Percentiles rank a stretch among this genome's conserved stretches.
These are phyloP conservation scores for Lacerta viridis DNA, from an alignment of 2,797 vertebrate genomes.

Conservation along the genomic window DNA sequence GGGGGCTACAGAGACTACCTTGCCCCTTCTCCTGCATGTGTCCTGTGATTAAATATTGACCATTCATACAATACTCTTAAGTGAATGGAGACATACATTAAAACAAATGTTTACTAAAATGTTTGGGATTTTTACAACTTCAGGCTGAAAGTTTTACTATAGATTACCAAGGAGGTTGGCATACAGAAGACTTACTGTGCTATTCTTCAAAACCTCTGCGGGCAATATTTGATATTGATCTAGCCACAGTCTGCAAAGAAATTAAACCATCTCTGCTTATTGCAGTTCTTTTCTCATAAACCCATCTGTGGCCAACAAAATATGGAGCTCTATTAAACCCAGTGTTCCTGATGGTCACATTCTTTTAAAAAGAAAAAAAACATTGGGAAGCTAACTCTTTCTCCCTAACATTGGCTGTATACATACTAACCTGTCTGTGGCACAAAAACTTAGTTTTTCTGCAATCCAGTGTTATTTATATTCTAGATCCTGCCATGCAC, in stretches of 20 bases:
- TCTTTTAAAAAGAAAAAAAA: not conserved
- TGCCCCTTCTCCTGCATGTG: not conserved
- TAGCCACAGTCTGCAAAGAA: slow-evolving; percentile 68
- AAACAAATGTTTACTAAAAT: not conserved
- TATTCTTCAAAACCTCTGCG: slow-evolving; percentile 51
- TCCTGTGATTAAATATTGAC: not conserved
- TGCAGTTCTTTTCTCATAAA: slow-evolving; percentile 58
- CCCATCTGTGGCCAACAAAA: slow-evolving; percentile 56
- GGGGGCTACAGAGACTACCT: not conserved
- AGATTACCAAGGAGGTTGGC: slow-evolving; percentile 50
- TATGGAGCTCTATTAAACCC: slow-evolving; percentile 10
- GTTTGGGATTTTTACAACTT: slow-evolving; percentile 10
- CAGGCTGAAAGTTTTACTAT: slow-evolving; percentile 57
- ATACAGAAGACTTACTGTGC: slow-evolving; percentile 52
- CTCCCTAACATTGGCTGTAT: no score
- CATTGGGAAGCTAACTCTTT: not conserved
- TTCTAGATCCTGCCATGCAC: no score
- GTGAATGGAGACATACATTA: not conserved
- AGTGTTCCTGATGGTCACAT: slow-evolving; percentile 44
- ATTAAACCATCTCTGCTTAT: slow-evolving; percentile 56
- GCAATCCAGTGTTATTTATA: no score
- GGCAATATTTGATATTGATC: slow-evolving; percentile 63
- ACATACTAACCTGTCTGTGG: no score
- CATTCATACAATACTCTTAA: slow-evolving; percentile 30
- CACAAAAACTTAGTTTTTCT: no score